Percentiles rank a stretch among this genome's conserved stretches.
phyloP scores from a whole-genome alignment of 2,888 invertebrate species.

The Tetragonula carbonaria region DNA sequence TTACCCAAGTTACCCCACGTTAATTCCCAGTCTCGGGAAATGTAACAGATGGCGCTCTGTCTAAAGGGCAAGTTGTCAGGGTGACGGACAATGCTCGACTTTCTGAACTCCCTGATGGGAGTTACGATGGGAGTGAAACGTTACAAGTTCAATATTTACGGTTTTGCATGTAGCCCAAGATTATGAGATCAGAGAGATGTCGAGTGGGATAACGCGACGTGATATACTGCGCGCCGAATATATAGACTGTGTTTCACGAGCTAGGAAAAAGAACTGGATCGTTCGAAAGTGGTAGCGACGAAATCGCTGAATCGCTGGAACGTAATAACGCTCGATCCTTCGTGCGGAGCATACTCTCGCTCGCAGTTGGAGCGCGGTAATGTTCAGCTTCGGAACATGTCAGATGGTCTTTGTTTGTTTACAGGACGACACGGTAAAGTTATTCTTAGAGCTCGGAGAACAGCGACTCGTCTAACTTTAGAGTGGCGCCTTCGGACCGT shows the following conservation, averaged over 20 bases:
- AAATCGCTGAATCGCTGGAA: conserved; percentile 16
- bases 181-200: conserved; percentile 20
- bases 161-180: conserved; percentile 17
- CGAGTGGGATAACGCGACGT: not conserved
- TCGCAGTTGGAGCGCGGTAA: conserved; percentile 13
- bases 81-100: conserved; percentile 42
- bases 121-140: conserved; percentile 11
- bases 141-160: conserved; percentile 50
- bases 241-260: not conserved
- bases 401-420: conserved; percentile 74
- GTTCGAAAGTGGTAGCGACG: too few species aligned
- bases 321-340: not conserved
- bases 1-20: conserved; percentile 27
- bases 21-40: conserved; percentile 39
- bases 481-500: conserved; percentile 62
- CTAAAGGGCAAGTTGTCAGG: conserved; percentile 45
- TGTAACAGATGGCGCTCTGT: conserved; percentile 46
- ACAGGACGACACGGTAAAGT: conserved; percentile 69
- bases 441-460: conserved; percentile 69
- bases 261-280: not conserved
- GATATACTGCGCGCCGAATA: not conserved
- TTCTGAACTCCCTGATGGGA: not conserved
- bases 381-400: conserved; percentile 49
- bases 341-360: not conserved
- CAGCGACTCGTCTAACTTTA: conserved; percentile 67